Evolutionary conservation across 2,113 vertebrate species (phyloP).

Genomic region (Reinhardtius hippoglossoides): DNA sequence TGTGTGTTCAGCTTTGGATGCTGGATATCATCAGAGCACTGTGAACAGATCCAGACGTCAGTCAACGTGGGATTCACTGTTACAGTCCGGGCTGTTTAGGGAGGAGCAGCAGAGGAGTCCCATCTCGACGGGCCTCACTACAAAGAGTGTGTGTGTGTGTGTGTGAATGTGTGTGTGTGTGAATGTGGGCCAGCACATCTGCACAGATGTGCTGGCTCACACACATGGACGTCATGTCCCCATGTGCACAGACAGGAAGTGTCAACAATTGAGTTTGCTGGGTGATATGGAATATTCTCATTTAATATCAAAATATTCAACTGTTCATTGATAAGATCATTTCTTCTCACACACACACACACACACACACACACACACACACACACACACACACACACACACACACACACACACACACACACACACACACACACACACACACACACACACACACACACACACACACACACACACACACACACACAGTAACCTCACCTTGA

Average conservation of each 20-base stretch:
- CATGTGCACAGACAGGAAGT: neutral
- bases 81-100: neutral
- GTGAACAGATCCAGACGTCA: neutral
- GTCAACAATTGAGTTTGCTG: neutral
- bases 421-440: constrained; percentile 2
- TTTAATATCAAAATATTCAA: too few relatives aligned
- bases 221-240: neutral
- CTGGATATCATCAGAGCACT: neutral
- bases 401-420: too few relatives aligned
- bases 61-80: neutral
- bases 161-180: too few relatives aligned
- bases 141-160: too few relatives aligned
- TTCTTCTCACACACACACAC: too few relatives aligned
- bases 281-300: too few relatives aligned
- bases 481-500: constrained; percentile 82
- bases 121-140: too few relatives aligned
- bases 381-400: neutral
- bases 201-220: neutral
- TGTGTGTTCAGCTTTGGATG: neutral
- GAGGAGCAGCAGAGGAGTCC: too few relatives aligned
- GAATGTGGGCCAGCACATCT: neutral
- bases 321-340: too few relatives aligned
- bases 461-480: neutral
- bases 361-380: constrained; percentile 4
- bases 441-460: neutral